Base-by-base conservation (phyloP, 2,888 invertebrate genomes). In the Pecten maximus region DNA sequence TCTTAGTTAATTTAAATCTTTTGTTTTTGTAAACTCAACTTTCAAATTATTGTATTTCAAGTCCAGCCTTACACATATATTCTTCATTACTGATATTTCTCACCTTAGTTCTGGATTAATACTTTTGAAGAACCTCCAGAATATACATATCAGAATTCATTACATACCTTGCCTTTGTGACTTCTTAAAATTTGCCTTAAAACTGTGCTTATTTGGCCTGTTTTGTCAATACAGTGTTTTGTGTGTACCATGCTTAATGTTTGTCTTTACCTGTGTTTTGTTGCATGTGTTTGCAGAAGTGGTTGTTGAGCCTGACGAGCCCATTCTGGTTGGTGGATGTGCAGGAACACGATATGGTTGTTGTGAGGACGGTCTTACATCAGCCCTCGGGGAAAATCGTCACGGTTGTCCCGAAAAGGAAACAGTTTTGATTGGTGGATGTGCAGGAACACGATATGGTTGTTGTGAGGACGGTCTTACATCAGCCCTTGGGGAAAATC, bases 361-460 rank as follows among this genome's bases (percentile, higher is more conserved):
- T 87, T 91, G 91, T 87, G 54, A 40, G 40, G 91, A 91, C 54
- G 88, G 87, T 12, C 16, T 16, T n/a, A 88, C 88, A 23, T 40
- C 74, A 39, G 91, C 91, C 23, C 50, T 86, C 35, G 93, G 98
- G n/a, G 97, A 97, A 12, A 97, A 98, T 89, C 97, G 97, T 93
- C 97, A 98, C 96, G 99, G 98, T 15, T 99, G 99, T 95, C 97
- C 94, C 54, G 88, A 54, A n/a, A 54, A 39, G 8, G 74, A 39
- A 39, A 35, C 35, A 28, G 23, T 89, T 10, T n/a, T n/a, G n/a
- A 39, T 40, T 12, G 89, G 40, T 60, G 50, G 44, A 35, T 91
- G 91, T 88, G 35, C 50, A 28, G 48, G 19, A 23, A 88, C 88
- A 54, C 40, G 35, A n/a, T 91, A 74, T 50, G 91, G 91, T 3